Evolutionary conservation across 1,140 invertebrate species (phyloP), one percentile per base, ranked within the genome.

Genomic region (Drosophila azteca): DNA sequence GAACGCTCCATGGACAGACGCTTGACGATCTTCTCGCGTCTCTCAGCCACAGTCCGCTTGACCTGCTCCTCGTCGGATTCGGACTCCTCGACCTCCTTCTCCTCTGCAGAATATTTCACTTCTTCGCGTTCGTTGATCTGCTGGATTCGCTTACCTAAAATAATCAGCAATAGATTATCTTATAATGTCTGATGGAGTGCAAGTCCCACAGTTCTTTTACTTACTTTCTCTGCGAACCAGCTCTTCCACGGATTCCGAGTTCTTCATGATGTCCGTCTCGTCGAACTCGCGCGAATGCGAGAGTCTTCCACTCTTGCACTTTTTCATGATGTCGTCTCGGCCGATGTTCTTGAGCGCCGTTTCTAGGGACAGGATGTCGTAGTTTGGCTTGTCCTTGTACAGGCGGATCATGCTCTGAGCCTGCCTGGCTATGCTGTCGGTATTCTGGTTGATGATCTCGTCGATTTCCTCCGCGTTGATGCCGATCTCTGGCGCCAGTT

Each of bases 331-430:
- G 90, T 99, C 98, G 78, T 98, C 97, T 57, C 98, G 94, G 51
- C 96, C 95, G 59, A 99, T 98, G 77, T 95, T 95, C 82, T 96
- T 95, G 11, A 99, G 92, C 1, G 96, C 97, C 79, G 96, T 95
- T 92, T 99, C 97, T 63, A 99, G 92, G 6, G 95, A 95, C 89
- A 97, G 97, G 57, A 97, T 90, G 64, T 91, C 91, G 49, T 91
- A 92, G 72, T 89, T 90, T 9, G 90, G 88, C 50, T 91, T 91
- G 50, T 89, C 78, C 44, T 92, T 91, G 35, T 90, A 99, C 29
- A 98, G 93, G 74, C 97, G 95, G 43, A 99, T 94, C 97, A 99
- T 98, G 3, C 97, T 95, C 72, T 98, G 96, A 0, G 97, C 97
- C 92, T 99, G 97, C 79, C 98, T 96, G 1, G 96, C 95, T 8